Base-by-base conservation (phyloP, 30 jellyfish, hydroid and myxozoan species). In the Cassiopea andromeda region DNA sequence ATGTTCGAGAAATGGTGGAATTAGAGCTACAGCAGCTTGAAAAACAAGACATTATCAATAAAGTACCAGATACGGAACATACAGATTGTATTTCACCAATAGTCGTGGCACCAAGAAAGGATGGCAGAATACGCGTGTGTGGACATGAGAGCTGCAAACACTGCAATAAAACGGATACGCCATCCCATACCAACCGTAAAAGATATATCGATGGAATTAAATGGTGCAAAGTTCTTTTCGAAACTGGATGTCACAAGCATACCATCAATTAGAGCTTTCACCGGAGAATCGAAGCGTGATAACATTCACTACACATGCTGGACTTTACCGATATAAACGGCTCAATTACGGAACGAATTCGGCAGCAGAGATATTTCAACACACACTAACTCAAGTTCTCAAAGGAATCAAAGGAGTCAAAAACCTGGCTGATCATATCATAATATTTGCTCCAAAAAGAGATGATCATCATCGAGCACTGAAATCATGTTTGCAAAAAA, bases 371-470 rank as follows among this genome's bases (percentile, higher is more conserved):
- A 77, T 81, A 8, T 90, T 57, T 58, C 97, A 90, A 71, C 48
- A 69, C 60, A 64, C 73, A 7, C 44, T 73, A 68, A 89, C 83
- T 44, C 44, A 15, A 16, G 64, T 15, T 7, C 47, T 90, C 54
- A 75, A 80, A 43, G 84, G 89, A 12, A 18, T 69, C 14, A 49
- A n/a, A n/a, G n/a, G n/a, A n/a, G n/a, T n/a, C n/a, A n/a, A n/a
- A n/a, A n/a, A n/a, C n/a, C n/a, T n/a, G 67, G n/a, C 87, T 13
- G 96, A 82, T 60, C 95, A 90, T 46, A 83, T 90, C 6, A 58
- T 90, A 5, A 48, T 90, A 1, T 67, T 38, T 69, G 97, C 89
- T 1, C 50, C 19, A n/a, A 81, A 95, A 19, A 75, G 89, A 16
- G 54, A 69, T 10, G 97, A 90, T 38, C 93, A 90, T 71, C 72